These are phyloP conservation scores for Seriola quinqueradiata DNA, from an alignment of 2,113 vertebrate species.

Conservation along the genomic window DNA sequence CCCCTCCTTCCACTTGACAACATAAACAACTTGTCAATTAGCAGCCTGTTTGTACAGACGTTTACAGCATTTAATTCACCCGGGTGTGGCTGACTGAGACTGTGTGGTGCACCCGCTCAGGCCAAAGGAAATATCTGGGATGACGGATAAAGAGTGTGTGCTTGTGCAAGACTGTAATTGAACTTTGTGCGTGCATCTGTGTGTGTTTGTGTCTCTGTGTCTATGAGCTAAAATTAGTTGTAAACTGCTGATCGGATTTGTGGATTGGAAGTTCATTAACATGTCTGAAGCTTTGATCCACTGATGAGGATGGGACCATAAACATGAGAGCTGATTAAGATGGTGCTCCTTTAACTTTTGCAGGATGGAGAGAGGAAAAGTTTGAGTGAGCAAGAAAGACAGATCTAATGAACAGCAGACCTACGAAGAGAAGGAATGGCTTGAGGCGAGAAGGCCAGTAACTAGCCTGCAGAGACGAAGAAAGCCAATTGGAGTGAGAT, in stretches of 20 bases:
- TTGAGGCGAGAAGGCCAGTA: constrained; percentile 39
- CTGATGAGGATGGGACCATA: constrained; percentile 35
- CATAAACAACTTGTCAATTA: constrained; percentile 79
- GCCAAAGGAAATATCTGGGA: constrained; percentile 14
- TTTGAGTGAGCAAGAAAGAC: constrained; percentile 11
- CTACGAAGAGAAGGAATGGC: constrained; percentile 24
- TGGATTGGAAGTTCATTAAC: constrained; percentile 76
- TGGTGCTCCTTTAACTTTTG: constrained; percentile 38
- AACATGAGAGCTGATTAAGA: constrained; percentile 43
- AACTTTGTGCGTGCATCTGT: constrained; percentile 4
- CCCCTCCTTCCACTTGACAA: constrained; percentile 56
- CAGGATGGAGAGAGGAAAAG: constrained; percentile 27
- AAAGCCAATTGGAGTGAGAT: constrained; percentile 43
- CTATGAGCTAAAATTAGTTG: constrained; percentile 37
- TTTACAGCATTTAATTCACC: constrained; percentile 59
- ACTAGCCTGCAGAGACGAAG: constrained; percentile 33
- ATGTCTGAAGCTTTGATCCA: constrained; percentile 50
- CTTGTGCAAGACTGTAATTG: constrained; percentile 36
- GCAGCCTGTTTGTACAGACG: constrained; percentile 69
- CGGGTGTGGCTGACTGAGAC: constrained; percentile 44
- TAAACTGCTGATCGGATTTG: constrained; percentile 63
- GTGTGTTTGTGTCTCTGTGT: constrained; percentile 9
- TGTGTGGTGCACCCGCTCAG: constrained; percentile 14
- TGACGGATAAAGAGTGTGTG: constrained; percentile 27
- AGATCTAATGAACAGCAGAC: constrained; percentile 34